Base-by-base conservation (phyloP, 2,113 vertebrate species). In the Scomber colias region DNA sequence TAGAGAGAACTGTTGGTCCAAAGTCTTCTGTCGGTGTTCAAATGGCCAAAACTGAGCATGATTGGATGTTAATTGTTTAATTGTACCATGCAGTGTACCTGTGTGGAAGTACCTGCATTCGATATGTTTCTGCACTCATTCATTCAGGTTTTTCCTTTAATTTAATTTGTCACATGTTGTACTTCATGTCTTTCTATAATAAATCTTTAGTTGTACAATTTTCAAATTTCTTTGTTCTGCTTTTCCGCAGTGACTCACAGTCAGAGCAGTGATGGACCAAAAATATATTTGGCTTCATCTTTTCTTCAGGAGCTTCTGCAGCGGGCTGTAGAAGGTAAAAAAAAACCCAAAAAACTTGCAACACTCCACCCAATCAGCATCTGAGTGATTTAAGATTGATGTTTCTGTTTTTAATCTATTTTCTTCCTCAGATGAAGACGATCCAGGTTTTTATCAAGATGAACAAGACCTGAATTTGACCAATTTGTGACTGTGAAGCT, bases 291-390 rank as follows among this genome's bases (percentile, higher is more conserved):
- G n/a, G 24, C 46, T 44, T 68, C 81, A 3, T 71, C 71, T 0
- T 0, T 75, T 31, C 49, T 89, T 6, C 75, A 78, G 70, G 60
- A 85, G 61, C 44, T 81, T 13, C 69, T 90, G 70, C 82, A 66
- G 35, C 75, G 1, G 69, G 62, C 68, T 21, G 66, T 68, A 62
- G 70, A 77, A 88, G 89, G 87, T 88, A 74, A 80, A 35, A 35
- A 5, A 35, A 35, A 35, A 35, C 31, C 21, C 21, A 2, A 35
- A 5, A 77, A 24, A 12, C 1, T 35, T 16, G 2, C 16, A 46
- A 46, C 5, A 6, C 3, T 12, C 12, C 11, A 5, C 1, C 16
- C 56, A 2, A 59, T 2, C 24, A 10, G 11, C 44, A n/a, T 31
- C 7, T 17, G 3, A 59, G 11, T 5, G n/a, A 11, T 19, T 69